phyloP scores from a whole-genome alignment of 2,113 vertebrate species.

The Carassius auratus region DNA sequence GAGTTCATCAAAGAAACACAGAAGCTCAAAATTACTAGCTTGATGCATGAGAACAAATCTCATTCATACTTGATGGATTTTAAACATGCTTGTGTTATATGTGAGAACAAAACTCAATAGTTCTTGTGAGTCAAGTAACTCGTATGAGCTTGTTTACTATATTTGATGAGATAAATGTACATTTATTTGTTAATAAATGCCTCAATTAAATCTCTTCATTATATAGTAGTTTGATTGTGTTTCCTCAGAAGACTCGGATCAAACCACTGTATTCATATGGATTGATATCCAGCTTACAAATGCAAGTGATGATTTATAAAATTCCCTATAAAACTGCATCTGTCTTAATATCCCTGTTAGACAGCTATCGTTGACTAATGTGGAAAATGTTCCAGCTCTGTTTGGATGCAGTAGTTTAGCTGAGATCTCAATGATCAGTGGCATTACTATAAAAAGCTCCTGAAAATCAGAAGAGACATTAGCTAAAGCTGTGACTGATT shows the following conservation, averaged over 20 bases:
- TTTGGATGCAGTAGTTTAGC: background rate
- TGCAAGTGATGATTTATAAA: background rate
- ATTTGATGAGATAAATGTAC: background rate
- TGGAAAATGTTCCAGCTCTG: background rate
- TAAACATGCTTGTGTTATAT: background rate
- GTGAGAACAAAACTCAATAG: background rate
- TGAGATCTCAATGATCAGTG: background rate
- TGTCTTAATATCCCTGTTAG: background rate
- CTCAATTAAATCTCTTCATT: background rate
- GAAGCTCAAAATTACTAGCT: background rate
- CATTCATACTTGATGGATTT: background rate
- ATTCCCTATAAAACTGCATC: background rate
- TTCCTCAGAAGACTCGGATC: background rate
- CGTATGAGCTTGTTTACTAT: background rate
- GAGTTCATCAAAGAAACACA: background rate
- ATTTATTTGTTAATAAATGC: background rate
- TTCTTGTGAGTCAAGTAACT: background rate
- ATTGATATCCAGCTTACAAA: background rate
- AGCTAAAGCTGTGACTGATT: background rate
- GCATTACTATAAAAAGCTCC: background rate
- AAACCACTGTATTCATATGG: no score
- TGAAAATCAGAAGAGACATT: background rate
- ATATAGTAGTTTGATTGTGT: background rate
- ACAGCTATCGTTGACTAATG: background rate
- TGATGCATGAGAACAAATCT: background rate